Evolutionary conservation across 2,113 vertebrate genomes (phyloP).

Genomic region (Acrocephalus arundinaceus): DNA sequence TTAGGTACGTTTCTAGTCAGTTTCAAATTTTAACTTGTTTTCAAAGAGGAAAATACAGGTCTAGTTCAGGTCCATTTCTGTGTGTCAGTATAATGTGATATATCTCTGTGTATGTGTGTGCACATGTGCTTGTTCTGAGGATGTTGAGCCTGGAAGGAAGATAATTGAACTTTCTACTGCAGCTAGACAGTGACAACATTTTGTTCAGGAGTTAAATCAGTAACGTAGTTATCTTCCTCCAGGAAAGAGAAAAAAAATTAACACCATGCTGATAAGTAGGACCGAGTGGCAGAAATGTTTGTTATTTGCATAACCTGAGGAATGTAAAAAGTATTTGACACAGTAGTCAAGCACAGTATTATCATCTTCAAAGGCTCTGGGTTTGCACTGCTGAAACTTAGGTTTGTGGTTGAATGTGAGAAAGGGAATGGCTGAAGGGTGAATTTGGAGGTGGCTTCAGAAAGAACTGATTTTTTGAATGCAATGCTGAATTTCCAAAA

Average conservation of each 20-base stretch:
- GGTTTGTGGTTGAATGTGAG: neutral
- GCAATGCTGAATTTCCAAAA: neutral
- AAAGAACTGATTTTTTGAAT: neutral
- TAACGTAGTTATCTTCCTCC: neutral
- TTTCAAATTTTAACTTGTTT: neutral
- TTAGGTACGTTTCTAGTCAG: neutral
- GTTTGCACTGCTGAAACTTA: neutral
- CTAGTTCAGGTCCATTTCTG: neutral
- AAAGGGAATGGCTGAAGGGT: neutral
- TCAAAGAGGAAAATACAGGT: neutral
- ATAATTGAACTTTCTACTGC: neutral
- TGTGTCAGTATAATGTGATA: neutral
- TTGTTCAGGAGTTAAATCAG: neutral
- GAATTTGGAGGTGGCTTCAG: neutral
- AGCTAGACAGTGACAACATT: neutral
- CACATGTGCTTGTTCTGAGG: neutral
- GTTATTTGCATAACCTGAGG: neutral
- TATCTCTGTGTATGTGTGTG: neutral
- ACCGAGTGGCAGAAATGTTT: neutral
- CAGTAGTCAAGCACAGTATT: neutral
- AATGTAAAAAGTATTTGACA: neutral
- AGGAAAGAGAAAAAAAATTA: neutral
- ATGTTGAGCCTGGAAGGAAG: neutral
- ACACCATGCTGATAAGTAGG: neutral
- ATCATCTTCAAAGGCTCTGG: neutral